Evolutionary conservation across 2,797 vertebrate genomes (phyloP).

Genomic region (Mycteria americana): DNA sequence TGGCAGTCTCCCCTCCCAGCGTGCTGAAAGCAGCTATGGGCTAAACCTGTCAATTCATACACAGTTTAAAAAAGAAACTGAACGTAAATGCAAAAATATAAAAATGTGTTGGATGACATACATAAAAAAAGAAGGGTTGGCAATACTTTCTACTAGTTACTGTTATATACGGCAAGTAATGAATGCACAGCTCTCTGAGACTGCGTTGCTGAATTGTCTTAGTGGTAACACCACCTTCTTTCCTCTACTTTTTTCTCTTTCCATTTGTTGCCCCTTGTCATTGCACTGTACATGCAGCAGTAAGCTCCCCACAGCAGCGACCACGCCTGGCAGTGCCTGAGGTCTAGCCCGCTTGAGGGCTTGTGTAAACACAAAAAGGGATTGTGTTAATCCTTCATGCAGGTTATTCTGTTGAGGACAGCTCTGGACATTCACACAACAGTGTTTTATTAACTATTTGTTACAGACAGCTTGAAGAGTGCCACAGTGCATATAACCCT

Average conservation of each 20-base stretch:
- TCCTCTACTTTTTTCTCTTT: background rate
- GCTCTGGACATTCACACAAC: background rate
- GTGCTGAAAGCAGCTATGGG: background rate
- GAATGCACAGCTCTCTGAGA: background rate
- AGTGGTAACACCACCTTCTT: background rate
- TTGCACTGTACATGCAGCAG: accelerated
- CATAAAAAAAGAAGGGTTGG: background rate
- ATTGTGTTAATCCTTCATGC: background rate
- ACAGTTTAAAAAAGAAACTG: background rate
- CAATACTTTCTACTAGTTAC: background rate
- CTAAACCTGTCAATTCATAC: background rate
- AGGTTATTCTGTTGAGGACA: background rate
- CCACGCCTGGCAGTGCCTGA: background rate
- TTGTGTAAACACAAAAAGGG: background rate
- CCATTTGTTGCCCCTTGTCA: accelerated
- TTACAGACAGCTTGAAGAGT: background rate
- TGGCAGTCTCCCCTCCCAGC: background rate
- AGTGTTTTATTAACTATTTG: background rate
- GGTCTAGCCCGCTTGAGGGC: background rate
- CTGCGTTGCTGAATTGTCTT: background rate
- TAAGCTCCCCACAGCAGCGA: background rate
- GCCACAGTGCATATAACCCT: background rate
- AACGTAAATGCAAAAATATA: background rate
- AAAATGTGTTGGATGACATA: background rate
- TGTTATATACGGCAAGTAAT: background rate